Percentiles rank a stretch among this genome's conserved stretches.
Evolutionary conservation across 2,888 invertebrate genomes (phyloP).

Genomic region (Luperina nickerlii): DNA sequence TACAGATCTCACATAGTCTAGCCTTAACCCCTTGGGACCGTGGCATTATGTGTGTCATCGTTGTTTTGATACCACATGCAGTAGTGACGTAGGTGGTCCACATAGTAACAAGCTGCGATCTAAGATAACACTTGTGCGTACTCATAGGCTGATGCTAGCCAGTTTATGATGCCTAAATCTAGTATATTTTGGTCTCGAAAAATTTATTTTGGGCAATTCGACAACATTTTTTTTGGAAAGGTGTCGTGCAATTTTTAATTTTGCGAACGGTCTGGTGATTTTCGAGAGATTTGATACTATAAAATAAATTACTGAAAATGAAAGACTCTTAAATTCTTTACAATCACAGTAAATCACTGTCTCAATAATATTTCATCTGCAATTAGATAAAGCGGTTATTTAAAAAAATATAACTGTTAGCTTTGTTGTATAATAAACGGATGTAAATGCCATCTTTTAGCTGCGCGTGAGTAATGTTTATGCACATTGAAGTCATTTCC

Average conservation of each 20-base stretch:
- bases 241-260: background rate
- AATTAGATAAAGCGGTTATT: background rate
- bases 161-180: slow-evolving; percentile 10
- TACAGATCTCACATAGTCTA: background rate
- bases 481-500: slow-evolving; percentile 26
- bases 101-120: slow-evolving; percentile 26
- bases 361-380: background rate
- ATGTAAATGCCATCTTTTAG: slow-evolving; percentile 1
- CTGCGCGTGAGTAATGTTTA: slow-evolving; percentile 23
- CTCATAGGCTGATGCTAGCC: slow-evolving; percentile 9
- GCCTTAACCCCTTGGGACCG: background rate
- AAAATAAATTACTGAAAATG: background rate
- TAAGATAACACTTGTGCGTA: slow-evolving; percentile 10
- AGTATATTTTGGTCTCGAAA: background rate
- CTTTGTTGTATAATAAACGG: background rate
- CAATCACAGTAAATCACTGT: background rate
- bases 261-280: background rate
- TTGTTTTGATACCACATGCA: slow-evolving; percentile 34
- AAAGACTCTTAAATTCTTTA: background rate
- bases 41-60: slow-evolving; percentile 37
- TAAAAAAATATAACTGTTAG: background rate
- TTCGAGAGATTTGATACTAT: background rate
- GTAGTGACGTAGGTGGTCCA: slow-evolving; percentile 42
- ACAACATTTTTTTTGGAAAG: background rate
- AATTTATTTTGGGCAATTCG: background rate